Conservation (phyloP, 2,888 invertebrate species). For the Synergus laeviventris region DNA sequence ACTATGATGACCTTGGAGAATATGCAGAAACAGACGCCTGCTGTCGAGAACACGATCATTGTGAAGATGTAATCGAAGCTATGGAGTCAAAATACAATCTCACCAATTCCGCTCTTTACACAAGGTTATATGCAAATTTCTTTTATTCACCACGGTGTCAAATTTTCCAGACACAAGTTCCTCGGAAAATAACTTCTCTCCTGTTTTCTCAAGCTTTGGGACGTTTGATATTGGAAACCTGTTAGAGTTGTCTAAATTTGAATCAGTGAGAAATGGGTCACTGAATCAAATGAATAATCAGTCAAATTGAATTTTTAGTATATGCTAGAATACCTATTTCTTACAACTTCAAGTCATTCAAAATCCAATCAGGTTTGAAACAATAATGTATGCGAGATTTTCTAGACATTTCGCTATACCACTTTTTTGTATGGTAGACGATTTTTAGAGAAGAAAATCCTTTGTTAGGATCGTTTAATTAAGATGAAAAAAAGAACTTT, state of each 20-base stretch:
- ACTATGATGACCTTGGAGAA: conserved; percentile 64
- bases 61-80: conserved; percentile 66
- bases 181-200: background rate
- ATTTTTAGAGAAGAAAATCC: too few relatives aligned
- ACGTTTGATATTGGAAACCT: background rate
- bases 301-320: too few relatives aligned
- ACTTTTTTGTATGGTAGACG: too few relatives aligned
- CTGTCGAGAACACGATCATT: conserved; percentile 70
- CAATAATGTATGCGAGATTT: too few relatives aligned
- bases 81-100: conserved; percentile 63
- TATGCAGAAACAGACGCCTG: conserved; percentile 67
- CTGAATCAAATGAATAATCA: too few relatives aligned
- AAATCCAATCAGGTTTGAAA: too few relatives aligned
- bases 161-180: background rate
- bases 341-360: too few relatives aligned
- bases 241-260: too few relatives aligned
- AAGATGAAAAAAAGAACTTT: background rate
- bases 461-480: too few relatives aligned
- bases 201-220: background rate
- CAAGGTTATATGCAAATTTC: conserved; percentile 60
- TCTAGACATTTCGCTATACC: too few relatives aligned
- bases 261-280: too few relatives aligned
- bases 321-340: too few relatives aligned
- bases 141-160: background rate
- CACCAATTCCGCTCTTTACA: conserved; percentile 65